These are phyloP conservation scores for Gallirallus australis DNA, from an alignment of 2,797 vertebrate genomes.

Conservation along the genomic window DNA sequence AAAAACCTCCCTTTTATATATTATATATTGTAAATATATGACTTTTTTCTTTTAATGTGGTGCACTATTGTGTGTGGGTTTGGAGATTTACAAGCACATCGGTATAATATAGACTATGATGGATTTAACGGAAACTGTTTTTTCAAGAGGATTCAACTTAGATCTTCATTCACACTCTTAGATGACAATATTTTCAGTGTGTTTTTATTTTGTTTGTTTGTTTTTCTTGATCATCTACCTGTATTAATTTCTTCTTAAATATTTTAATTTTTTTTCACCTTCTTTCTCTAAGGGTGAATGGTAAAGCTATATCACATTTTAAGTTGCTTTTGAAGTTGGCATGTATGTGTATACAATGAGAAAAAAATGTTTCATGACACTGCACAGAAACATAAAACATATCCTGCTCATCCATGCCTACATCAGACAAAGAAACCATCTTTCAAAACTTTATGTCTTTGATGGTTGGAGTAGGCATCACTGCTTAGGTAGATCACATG, in stretches of 20 bases:
- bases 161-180: neutral
- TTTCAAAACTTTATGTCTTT: too few relatives aligned
- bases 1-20: accelerated
- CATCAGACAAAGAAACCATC: too few relatives aligned
- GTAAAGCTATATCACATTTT: too few relatives aligned
- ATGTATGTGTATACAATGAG: too few relatives aligned
- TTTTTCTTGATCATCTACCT: neutral
- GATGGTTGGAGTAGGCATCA: too few relatives aligned
- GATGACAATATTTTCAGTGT: neutral
- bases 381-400: too few relatives aligned
- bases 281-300: too few relatives aligned
- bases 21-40: neutral
- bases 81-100: neutral
- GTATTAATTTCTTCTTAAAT: neutral
- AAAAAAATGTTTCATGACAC: too few relatives aligned
- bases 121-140: neutral
- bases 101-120: accelerated
- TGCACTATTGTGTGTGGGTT: neutral
- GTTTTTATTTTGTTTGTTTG: too few relatives aligned
- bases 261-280: neutral
- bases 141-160: neutral
- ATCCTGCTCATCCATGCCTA: too few relatives aligned
- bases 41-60: accelerated
- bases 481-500: too few relatives aligned
- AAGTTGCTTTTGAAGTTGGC: too few relatives aligned